phyloP scores from a whole-genome alignment of 1,140 invertebrate genomes.

The Solen grandis region DNA sequence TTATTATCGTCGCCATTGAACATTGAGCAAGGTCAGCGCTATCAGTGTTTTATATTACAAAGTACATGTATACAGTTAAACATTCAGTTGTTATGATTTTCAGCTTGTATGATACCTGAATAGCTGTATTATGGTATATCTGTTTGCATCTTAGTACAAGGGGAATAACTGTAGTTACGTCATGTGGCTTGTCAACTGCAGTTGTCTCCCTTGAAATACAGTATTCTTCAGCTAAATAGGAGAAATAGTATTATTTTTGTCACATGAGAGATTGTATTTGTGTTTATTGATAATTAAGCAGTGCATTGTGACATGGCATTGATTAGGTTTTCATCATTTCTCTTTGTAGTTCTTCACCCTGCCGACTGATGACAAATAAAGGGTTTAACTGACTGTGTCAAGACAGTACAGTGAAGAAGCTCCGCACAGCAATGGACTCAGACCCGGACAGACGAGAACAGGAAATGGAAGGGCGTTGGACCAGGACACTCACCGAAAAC shows the following conservation, averaged over 20 bases:
- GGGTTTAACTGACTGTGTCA: neutral
- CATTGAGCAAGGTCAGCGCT: neutral
- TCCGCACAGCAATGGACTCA: neutral
- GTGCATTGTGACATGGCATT: neutral
- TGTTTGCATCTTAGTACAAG: neutral
- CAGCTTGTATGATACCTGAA: neutral
- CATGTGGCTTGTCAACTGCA: neutral
- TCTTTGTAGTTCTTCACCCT: neutral
- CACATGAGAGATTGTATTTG: neutral
- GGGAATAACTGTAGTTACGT: neutral
- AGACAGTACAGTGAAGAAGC: neutral
- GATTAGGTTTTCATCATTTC: neutral
- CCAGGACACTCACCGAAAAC: neutral
- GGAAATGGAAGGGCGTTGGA: neutral
- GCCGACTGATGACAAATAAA: neutral
- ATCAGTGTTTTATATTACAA: neutral
- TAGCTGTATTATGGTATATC: neutral
- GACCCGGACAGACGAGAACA: neutral
- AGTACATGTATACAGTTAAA: neutral
- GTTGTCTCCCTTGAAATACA: neutral
- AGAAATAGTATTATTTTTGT: neutral
- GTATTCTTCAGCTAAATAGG: neutral
- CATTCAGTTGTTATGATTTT: neutral
- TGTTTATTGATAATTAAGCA: neutral
- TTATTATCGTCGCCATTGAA: too few species aligned